A percentile compares a stretch with the other conserved stretches of the same genome.
Conservation (phyloP, 2,888 invertebrate genomes). For the Cataglyphis livida region DNA sequence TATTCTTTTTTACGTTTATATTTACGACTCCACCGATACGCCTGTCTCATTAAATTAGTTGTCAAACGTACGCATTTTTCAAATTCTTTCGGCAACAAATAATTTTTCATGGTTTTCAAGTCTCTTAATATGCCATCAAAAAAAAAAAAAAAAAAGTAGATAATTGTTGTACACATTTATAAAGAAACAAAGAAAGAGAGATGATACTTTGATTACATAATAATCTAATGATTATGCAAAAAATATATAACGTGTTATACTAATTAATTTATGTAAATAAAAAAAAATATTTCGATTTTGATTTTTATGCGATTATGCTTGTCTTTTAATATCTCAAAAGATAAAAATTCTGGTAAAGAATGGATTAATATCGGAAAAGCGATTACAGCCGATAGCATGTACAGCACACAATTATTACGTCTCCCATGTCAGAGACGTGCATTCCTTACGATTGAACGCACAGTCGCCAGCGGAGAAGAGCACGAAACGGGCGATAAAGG, state of each 20-base stretch:
- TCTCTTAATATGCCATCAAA: background rate
- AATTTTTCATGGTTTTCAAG: background rate
- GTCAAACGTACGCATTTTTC: constrained; percentile 15
- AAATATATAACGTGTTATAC: background rate
- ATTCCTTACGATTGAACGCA: constrained; percentile 64
- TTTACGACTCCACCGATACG: background rate
- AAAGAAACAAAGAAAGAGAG: background rate
- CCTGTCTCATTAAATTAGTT: constrained; percentile 23
- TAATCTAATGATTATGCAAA: background rate
- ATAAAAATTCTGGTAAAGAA: background rate
- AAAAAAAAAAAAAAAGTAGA: background rate
- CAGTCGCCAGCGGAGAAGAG: constrained; percentile 54
- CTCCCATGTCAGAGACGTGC: constrained; percentile 58
- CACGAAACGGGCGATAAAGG: constrained; percentile 73
- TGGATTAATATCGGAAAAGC: background rate
- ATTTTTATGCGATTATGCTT: background rate
- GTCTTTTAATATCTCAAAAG: background rate
- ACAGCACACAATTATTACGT: constrained; percentile 63
- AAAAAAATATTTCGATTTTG: background rate
- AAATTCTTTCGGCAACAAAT: background rate
- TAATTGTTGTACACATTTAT: background rate
- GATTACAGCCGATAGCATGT: constrained; percentile 43
- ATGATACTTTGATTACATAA: background rate
- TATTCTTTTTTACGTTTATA: constrained; percentile 24
- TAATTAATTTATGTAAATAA: background rate